Percentiles rank a stretch among this genome's conserved stretches.
phyloP scores from a whole-genome alignment of 2,113 vertebrate genomes.

The Oryctolagus cuniculus region mOryCun1.1 NC_091449.1:55720001-55720500 shows the following conservation, averaged over 20 bases:
- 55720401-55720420: neutral
- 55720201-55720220: neutral
- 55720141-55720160: neutral
- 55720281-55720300: conserved; percentile 8
- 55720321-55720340: neutral
- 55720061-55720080: no score
- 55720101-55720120: neutral
- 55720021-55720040: no score
- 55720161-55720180: conserved; percentile 41
- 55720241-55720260: conserved; percentile 18
- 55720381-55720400: neutral
- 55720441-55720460: conserved; percentile 10
- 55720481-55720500: neutral
- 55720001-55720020: no score
- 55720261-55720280: conserved; percentile 12
- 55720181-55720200: conserved; percentile 21
- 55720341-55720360: neutral
- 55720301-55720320: neutral
- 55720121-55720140: neutral
- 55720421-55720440: neutral
- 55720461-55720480: neutral
- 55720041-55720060: no score
- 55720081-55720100: neutral
- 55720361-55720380: conserved; percentile 35
- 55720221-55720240: neutral